Base-by-base conservation (phyloP, 2,797 vertebrate species). In the Anabas testudineus region DNA sequence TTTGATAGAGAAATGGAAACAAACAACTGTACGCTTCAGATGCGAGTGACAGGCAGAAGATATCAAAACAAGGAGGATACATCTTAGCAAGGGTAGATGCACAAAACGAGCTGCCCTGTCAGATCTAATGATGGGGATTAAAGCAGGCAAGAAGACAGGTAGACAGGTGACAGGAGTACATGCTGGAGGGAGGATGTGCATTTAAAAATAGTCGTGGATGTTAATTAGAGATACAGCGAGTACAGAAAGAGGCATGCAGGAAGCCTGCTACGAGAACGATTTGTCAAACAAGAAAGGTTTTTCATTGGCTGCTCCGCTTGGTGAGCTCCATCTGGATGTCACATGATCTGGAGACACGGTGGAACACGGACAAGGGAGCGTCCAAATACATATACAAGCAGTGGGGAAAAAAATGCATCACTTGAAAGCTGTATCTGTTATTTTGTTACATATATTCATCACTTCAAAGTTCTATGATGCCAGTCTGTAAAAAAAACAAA, bases 121-220 rank as follows among this genome's bases (percentile, higher is more conserved):
- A 69, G 71, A 76, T 81, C 74, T 65, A 58, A 79, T 60, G 72
- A 82, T 18, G 26, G 16, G 24, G 72, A 91, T 86, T 37, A 90
- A 87, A 90, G 78, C 24, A 66, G 68, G 80, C 80, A 74, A 55
- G 80, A 39, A 51, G 77, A 82, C 54, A 67, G 65, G 45, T 58
- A 54, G 78, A 82, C 54, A 67, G 45, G 45, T 67, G 80, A 85
- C 56, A 46, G 54, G 37, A 32, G 65, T 10, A 13, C 55, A 41
- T 48, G 75, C 75, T 51, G 26, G n/a, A 69, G 66, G 73, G 64
- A 49, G 59, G 26, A 56, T 9, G 55, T 36, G 72, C 34, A 61
- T 86, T 85, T 91, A 91, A 87, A 91, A 89, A 90, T 90, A 90
- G 87, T 74, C 49, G 13, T 49, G 67, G 67, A 65, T 79, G 83